Base-by-base conservation (phyloP, 2,888 invertebrate species). In the Mythimna ferrago region DNA sequence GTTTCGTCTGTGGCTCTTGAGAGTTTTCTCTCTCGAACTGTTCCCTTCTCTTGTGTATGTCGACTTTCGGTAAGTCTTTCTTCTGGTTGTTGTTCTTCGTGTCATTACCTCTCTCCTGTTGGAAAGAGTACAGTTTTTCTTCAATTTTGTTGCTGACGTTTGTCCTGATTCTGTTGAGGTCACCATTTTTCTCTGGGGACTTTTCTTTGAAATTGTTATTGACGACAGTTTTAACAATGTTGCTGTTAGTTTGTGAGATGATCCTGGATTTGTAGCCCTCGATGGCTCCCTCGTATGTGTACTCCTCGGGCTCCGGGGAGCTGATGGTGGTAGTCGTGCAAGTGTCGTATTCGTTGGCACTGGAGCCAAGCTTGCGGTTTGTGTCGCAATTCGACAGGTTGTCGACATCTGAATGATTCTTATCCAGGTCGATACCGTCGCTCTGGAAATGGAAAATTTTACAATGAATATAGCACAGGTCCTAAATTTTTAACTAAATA, bases 211-310 rank as follows among this genome's bases (percentile, higher is more conserved):
- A 90, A 87, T 96, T 93, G 87, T 96, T 93, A 84, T 95, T 94
- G 63, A 94, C 94, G 61, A 93, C 93, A 79, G 95, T 95, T 90
- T 95, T 95, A 73, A 95, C 92, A 58, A 95, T 94, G 78, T 90
- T 94, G 83, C 95, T 94, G 88, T 94, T 95, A 48, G 97, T 97
- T 87, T 97, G 96, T 56, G 97, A 97, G 86, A 97, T 97, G 63
- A 98, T 98, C 84, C 98, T 97, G 67, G 98, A 98, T 86, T 98
- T 98, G 93, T 98, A 98, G 85, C 98, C 98, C 90, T 98, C 98
- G 86, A 98, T 98, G 86, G 98, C 98, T 86, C 98, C 98, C 93
- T 98, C 98, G 92, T 98, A 98, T 0, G 98, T 98, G 93, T 98
- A 98, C 92, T 98, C 98, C 88, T 98, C 97, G 51, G 97, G 97